These are phyloP conservation scores for Melikaiella ostensackeni DNA, from an alignment of 2,888 invertebrate genomes.

Conservation along the genomic window DNA sequence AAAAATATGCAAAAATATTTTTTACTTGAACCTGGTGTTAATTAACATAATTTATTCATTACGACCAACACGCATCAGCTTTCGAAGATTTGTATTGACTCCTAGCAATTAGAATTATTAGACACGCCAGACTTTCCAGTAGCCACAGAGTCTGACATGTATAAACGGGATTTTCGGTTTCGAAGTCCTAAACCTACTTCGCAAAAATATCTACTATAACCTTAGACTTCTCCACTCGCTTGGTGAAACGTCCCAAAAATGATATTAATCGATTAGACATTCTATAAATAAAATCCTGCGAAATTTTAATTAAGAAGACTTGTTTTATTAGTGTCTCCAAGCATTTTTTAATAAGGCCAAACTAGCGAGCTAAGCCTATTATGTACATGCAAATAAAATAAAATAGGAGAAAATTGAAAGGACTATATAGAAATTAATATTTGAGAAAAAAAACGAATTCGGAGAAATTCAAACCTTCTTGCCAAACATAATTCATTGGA, in stretches of 20 bases:
- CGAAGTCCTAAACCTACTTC: slow-evolving; percentile 16
- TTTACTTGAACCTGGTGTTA: neutral
- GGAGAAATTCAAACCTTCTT: no score
- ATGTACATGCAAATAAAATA: no score
- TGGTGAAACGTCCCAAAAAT: neutral
- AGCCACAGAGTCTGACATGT: neutral
- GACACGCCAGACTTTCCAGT: neutral
- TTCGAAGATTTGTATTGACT: slow-evolving; percentile 11
- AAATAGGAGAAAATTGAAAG: no score
- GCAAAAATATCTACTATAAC: slow-evolving; percentile 1
- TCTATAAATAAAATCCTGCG: neutral
- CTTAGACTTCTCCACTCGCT: neutral
- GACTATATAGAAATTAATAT: no score
- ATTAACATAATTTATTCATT: slow-evolving; percentile 16
- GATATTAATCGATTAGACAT: neutral
- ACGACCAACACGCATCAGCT: neutral
- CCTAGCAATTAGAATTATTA: slow-evolving; percentile 14
- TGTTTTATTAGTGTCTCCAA: neutral
- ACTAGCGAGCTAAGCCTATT: no score
- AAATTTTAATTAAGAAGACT: slow-evolving; percentile 3
- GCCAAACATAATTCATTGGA: no score
- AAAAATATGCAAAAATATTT: slow-evolving; percentile 9
- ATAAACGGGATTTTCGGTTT: neutral
- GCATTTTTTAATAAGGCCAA: neutral
- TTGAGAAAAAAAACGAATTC: no score